Evolutionary conservation across 2,113 vertebrate species (phyloP), one percentile per base, ranked within the genome.

Genomic region (Labeo catla): DNA sequence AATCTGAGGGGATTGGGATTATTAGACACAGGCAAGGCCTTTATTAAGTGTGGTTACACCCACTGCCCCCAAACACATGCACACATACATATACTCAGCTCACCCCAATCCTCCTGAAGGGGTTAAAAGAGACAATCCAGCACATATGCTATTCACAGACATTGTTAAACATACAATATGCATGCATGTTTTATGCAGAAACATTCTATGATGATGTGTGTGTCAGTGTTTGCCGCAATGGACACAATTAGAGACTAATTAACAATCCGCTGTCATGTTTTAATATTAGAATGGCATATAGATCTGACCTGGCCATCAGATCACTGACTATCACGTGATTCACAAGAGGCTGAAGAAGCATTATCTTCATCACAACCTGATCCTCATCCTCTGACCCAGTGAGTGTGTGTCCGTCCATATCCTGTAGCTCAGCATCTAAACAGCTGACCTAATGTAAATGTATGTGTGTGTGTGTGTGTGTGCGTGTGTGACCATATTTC

Each of bases 1-100:
- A 89, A 89, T 87, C 88, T 86, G 19, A 85, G 73, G 52, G 66
- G 86, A 87, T 83, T 89, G 83, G 79, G 84, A 89, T 89, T 89
- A 89, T 85, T 49, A 73, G 34, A 57, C 78, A 72, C 63, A 73
- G 23, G n/a, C 52, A 13, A 45, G 70, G 61, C 74, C 59, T 85
- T 73, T 54, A 50, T 61, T 83, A 72, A 87, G 86, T 77, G 61
- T 28, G 36, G 59, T 54, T 83, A 21, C 57, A 39, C 36, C 36
- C 21, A n/a, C 11, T 7, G 6, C 12, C 36, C 11, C 39, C 54
- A 84, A 82, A 84, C 82, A 83, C 21, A 81, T 49, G 52, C 77
- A 57, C 83, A 66, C 54, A 87, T 61, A 77, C 73, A 45, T n/a
- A 49, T 16, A 15, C 77, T 47, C 84, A 15, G 15, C 49, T 34